Percentiles rank a stretch among this genome's conserved stretches.
Conservation (phyloP, 1,140 invertebrate species). For the Micrasema longulum region DNA sequence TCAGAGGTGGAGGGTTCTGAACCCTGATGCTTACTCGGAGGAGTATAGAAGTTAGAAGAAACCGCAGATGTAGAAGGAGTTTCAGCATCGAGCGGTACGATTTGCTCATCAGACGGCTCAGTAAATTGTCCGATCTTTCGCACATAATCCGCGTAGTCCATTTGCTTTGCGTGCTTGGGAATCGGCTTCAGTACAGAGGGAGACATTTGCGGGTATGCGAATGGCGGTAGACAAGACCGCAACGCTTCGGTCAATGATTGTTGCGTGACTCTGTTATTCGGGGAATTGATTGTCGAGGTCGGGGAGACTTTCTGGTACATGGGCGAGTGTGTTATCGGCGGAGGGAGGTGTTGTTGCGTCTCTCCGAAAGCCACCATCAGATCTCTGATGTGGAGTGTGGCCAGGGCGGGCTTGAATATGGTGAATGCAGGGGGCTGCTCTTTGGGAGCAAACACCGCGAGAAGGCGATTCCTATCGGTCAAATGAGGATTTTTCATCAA, state of each 20-base stretch:
- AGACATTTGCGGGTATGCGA: neutral
- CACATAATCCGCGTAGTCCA: too few species aligned
- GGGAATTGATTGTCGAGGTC: slow-evolving; percentile 19
- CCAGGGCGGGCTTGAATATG: neutral
- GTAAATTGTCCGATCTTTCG: too few species aligned
- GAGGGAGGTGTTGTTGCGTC: neutral
- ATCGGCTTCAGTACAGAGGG: slow-evolving; percentile 11
- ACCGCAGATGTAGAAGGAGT: too few species aligned
- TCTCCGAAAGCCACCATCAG: neutral
- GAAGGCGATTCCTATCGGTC: neutral
- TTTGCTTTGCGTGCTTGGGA: too few species aligned
- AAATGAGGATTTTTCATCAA: too few species aligned
- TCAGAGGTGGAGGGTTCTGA: too few species aligned
- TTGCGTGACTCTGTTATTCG: neutral
- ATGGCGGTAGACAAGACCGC: neutral
- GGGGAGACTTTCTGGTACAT: slow-evolving; percentile 19
- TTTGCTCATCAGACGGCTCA: too few species aligned
- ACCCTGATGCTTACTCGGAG: too few species aligned
- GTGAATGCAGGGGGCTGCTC: slow-evolving; percentile 3
- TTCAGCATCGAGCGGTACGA: too few species aligned
- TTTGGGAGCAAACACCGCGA: neutral
- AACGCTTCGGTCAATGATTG: slow-evolving; percentile 1
- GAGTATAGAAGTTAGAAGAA: too few species aligned
- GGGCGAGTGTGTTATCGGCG: neutral
- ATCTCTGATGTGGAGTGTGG: neutral